phyloP scores from a whole-genome alignment of 2,888 invertebrate genomes.

The Erebia epiphron region DNA sequence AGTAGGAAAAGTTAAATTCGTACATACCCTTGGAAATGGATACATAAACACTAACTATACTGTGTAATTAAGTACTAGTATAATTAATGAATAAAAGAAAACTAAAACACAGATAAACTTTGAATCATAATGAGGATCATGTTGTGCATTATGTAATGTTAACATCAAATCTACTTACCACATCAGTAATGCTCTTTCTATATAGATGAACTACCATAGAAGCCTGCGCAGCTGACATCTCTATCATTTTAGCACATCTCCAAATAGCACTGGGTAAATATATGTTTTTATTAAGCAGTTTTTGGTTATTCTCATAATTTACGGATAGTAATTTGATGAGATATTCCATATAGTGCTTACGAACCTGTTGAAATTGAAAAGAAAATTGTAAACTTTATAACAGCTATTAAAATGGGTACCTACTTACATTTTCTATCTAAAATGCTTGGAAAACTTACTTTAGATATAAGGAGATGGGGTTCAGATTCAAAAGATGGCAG shows the following conservation, averaged over 20 bases:
- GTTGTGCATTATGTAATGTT: not conserved
- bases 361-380: conserved; percentile 56
- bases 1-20: too few species aligned
- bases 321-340: conserved; percentile 65
- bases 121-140: too few species aligned
- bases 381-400: conserved; percentile 4
- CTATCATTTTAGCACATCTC: conserved; percentile 74
- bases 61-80: too few species aligned
- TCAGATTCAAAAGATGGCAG: conserved; percentile 67
- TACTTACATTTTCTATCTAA: not conserved
- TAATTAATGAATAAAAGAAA: too few species aligned
- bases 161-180: conserved; percentile 50
- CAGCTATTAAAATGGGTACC: conserved; percentile 7
- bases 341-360: conserved; percentile 76
- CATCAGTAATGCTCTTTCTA: conserved; percentile 62
- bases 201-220: conserved; percentile 76
- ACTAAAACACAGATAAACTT: too few species aligned
- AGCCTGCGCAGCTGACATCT: conserved; percentile 68
- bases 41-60: too few species aligned
- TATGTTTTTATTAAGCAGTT: conserved; percentile 65
- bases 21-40: too few species aligned
- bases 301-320: conserved; percentile 73
- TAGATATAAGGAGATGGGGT: conserved; percentile 74
- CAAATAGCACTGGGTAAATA: conserved; percentile 76
- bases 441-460: conserved; percentile 52